Evolutionary conservation across 2,888 invertebrate genomes (phyloP).

Genomic region (Plagodis dolabraria): DNA sequence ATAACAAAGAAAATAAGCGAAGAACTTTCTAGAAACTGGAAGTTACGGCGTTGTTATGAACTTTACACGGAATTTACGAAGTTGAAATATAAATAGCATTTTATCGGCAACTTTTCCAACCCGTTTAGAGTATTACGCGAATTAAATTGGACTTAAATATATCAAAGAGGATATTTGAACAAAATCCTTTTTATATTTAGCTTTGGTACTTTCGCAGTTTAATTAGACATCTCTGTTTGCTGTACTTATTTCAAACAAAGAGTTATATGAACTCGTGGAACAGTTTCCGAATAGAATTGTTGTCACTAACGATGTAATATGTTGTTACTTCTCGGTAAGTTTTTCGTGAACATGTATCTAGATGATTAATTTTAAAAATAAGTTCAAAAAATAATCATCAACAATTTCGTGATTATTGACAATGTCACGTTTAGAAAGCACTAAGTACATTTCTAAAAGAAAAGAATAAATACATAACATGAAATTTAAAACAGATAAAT

Average conservation of each 20-base stretch:
- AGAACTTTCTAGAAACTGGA: constrained; percentile 56
- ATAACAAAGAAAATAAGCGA: constrained; percentile 74
- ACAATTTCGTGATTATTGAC: no score
- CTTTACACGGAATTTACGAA: constrained; percentile 61
- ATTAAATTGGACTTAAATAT: constrained; percentile 36
- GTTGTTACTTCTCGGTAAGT: no score
- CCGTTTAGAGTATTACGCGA: constrained; percentile 36
- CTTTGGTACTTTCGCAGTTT: background rate
- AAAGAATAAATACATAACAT: no score
- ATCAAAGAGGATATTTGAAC: constrained; percentile 33
- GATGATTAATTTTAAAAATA: no score
- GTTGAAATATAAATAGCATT: constrained; percentile 61
- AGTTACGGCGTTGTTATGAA: constrained; percentile 69
- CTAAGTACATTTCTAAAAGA: no score
- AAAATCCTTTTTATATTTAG: constrained; percentile 10
- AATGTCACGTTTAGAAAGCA: no score
- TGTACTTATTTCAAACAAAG: background rate
- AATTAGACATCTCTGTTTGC: background rate
- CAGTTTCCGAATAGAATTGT: no score
- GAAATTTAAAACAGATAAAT: no score
- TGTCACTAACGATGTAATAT: no score
- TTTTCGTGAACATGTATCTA: no score
- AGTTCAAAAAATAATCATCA: no score
- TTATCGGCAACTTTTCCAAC: constrained; percentile 40
- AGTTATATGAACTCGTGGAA: background rate